These are phyloP conservation scores for Diglossa brunneiventris DNA, from an alignment of 2,113 vertebrate species.

Conservation along the genomic window DNA sequence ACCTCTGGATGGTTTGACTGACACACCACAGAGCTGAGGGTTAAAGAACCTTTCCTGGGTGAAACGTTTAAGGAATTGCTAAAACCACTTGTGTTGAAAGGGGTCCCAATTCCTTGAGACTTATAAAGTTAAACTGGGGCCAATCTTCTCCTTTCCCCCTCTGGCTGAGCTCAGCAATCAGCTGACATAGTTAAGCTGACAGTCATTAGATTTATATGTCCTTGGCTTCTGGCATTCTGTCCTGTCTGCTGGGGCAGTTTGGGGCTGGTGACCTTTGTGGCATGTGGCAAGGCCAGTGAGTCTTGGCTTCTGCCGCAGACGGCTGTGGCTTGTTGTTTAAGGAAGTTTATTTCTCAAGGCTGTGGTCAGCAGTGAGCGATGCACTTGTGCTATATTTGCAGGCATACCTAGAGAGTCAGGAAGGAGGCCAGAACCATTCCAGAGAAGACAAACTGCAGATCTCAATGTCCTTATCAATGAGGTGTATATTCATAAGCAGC, in stretches of 20 bases:
- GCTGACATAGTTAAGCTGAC: constrained; percentile 60
- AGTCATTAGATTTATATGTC: constrained; percentile 38
- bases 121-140: background rate
- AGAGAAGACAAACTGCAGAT: constrained; percentile 20
- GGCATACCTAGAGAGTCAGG: constrained; percentile 54
- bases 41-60: background rate
- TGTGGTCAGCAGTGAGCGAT: constrained; percentile 50
- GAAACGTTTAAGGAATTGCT: background rate
- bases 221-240: constrained; percentile 34
- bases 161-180: constrained; percentile 22
- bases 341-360: constrained; percentile 53
- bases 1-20: background rate
- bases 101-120: background rate
- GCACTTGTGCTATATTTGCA: constrained; percentile 47
- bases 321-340: constrained; percentile 44
- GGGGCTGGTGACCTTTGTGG: constrained; percentile 48
- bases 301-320: constrained; percentile 41
- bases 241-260: background rate
- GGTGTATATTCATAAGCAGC: background rate
- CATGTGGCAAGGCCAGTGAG: constrained; percentile 52
- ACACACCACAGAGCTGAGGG: background rate
- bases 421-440: constrained; percentile 29
- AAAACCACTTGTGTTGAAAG: background rate
- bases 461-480: constrained; percentile 52
- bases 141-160: background rate